These are phyloP conservation scores for Origma solitaria DNA, from an alignment of 2,113 vertebrate species.

Conservation along the genomic window DNA sequence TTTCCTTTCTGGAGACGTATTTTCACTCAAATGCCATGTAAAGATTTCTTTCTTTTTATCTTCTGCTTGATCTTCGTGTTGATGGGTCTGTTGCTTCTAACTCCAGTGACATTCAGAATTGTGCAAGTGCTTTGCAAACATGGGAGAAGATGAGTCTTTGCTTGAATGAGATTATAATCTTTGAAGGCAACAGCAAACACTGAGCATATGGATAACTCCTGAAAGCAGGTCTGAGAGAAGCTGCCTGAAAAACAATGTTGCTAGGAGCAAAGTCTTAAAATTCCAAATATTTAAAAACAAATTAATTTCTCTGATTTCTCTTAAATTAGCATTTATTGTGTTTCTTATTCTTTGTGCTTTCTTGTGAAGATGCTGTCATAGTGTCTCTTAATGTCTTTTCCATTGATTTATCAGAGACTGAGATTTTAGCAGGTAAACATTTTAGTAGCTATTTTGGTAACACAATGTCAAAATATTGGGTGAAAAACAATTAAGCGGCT, in stretches of 20 bases:
- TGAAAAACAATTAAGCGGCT: neutral
- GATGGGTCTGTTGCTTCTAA: neutral
- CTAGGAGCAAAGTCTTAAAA: neutral
- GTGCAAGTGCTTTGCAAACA: constrained; percentile 16
- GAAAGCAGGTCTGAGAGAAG: neutral
- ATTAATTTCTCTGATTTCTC: neutral
- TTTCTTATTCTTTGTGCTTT: neutral
- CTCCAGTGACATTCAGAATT: neutral
- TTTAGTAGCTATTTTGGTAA: neutral
- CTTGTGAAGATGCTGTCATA: neutral
- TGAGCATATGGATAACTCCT: neutral
- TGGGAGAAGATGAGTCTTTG: constrained; percentile 24
- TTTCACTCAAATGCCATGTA: neutral
- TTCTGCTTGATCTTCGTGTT: neutral
- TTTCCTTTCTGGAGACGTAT: neutral
- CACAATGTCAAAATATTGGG: neutral
- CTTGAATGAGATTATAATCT: constrained; percentile 46
- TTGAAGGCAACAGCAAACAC: neutral
- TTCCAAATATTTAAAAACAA: neutral
- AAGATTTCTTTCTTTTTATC: neutral
- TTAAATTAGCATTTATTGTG: neutral
- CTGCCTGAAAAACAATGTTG: neutral
- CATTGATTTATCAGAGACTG: neutral
- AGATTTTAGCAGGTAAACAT: neutral
- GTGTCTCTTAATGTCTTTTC: neutral